A percentile compares a stretch with the other conserved stretches of the same genome.
Evolutionary conservation across 1,140 invertebrate genomes (phyloP).

Genomic region (Neodiprion virginianus): DNA sequence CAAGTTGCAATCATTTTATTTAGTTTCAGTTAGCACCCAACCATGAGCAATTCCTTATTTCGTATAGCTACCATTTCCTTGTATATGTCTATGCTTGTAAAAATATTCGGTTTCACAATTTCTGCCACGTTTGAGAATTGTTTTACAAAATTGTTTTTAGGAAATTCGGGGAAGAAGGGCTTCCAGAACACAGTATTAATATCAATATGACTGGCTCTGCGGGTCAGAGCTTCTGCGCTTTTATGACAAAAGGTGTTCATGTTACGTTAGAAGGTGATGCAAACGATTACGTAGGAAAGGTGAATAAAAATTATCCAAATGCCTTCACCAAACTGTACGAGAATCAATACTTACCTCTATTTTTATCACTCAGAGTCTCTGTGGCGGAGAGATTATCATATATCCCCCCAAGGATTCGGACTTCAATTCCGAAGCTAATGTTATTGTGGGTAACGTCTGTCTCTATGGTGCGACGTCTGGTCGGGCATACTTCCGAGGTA

Average conservation of each 20-base stretch:
- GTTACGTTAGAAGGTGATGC: conserved; percentile 95
- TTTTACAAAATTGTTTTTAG: conserved; percentile 59
- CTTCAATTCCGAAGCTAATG: conserved; percentile 90
- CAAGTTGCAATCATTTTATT: conserved; percentile 59
- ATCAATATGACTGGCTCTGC: conserved; percentile 93
- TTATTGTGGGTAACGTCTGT: conserved; percentile 98
- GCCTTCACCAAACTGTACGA: no score
- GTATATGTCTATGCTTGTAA: background rate
- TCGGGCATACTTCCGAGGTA: conserved; percentile 93
- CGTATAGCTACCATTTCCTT: background rate
- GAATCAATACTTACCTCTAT: conserved; percentile 13
- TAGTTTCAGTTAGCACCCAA: conserved; percentile 16
- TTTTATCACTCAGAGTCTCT: conserved; percentile 71
- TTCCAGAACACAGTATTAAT: conserved; percentile 86
- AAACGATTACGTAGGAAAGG: conserved; percentile 95
- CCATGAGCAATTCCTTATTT: background rate
- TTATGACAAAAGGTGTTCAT: conserved; percentile 88
- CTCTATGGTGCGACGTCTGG: conserved; percentile 97
- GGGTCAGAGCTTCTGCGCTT: conserved; percentile 99
- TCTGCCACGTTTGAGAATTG: background rate
- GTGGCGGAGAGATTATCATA: conserved; percentile 94
- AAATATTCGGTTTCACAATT: conserved; percentile 8
- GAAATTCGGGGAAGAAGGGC: conserved; percentile 86
- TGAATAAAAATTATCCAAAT: conserved; percentile 20
- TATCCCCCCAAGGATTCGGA: conserved; percentile 88